Evolutionary conservation across 1,140 invertebrate genomes (phyloP), one percentile per base, ranked within the genome.

Genomic region (Listronotus bonariensis): DNA sequence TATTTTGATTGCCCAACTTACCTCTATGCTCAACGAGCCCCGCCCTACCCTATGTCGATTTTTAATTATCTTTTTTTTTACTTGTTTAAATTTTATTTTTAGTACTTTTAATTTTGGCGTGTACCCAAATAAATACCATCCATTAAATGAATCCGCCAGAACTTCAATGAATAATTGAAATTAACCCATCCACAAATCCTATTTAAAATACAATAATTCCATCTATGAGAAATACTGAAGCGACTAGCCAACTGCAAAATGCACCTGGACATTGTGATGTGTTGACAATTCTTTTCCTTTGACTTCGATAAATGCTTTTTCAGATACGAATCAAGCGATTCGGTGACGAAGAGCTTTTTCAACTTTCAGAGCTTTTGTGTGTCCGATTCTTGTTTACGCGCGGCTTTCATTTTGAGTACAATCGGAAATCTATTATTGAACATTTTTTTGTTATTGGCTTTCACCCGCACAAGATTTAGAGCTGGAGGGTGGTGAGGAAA

Each of bases 271-370:
- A n/a, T 15, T 36, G 51, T 53, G 51, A 53, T 31, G 51, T 53
- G 51, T 53, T 53, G 51, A 53, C 51, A 53, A 53, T 53, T 53
- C 51, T 38, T 18, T 53, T 53, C 51, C 51, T 53, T 53, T 53
- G 51, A 53, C 48, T 51, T 51, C 10, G 20, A 51, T 51, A 51
- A 51, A 51, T 51, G 48, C 48, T 20, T 51, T 53, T 38, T 38
- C 32, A 36, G 51, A 53, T 53, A 53, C 11, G 32, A 53, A 53
- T 53, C 51, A 18, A 53, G 32, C 51, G 51, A 36, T 53, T 53
- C 51, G 51, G 51, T 53, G 51, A 53, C 51, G 51, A 36, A 38
- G 51, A 53, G 51, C 51, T 53, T 53, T 53, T 53, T 53, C 51
- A 53, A 53, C 51, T 53, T 38, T 53, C 51, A 11, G 31, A 26